These are phyloP conservation scores for Neotoma lepida DNA, from an alignment of 2,113 vertebrate species.

Conservation along the genomic window DNA sequence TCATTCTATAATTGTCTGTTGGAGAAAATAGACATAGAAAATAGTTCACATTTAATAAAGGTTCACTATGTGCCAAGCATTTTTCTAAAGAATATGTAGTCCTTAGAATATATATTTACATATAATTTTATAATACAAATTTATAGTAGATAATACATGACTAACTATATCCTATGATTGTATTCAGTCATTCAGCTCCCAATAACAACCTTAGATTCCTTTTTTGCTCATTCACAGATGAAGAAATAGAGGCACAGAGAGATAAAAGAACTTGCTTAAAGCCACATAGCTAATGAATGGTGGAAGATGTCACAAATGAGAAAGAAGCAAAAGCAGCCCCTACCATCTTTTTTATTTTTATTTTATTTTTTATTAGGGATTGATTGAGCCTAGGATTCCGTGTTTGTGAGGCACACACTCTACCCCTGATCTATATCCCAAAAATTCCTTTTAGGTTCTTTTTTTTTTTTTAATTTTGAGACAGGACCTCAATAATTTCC, in stretches of 20 bases:
- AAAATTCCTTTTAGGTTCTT: not conserved
- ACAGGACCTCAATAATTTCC: not conserved
- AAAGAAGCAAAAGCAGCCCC: not conserved
- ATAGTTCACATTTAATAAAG: conserved; percentile 29
- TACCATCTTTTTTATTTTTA: not conserved
- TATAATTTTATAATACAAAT: not conserved
- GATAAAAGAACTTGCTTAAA: conserved; percentile 22
- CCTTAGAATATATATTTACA: not conserved
- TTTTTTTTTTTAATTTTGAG: not conserved
- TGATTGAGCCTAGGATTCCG: not conserved
- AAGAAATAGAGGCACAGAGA: conserved; percentile 46
- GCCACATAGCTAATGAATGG: not conserved
- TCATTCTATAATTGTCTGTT: not conserved
- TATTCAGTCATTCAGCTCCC: not conserved
- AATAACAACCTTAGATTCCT: conserved; percentile 17
- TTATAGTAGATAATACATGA: not conserved
- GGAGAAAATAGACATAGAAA: conserved; percentile 31
- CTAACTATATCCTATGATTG: not conserved
- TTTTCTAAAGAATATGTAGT: conserved; percentile 34
- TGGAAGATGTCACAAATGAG: conserved; percentile 10
- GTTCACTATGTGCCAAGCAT: not conserved
- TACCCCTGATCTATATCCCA: not conserved
- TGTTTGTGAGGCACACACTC: not conserved
- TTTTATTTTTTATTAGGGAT: not conserved
- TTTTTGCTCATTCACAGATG: not conserved